Conservation (phyloP, 2,797 vertebrate species). For the Anas bahamensis region DNA sequence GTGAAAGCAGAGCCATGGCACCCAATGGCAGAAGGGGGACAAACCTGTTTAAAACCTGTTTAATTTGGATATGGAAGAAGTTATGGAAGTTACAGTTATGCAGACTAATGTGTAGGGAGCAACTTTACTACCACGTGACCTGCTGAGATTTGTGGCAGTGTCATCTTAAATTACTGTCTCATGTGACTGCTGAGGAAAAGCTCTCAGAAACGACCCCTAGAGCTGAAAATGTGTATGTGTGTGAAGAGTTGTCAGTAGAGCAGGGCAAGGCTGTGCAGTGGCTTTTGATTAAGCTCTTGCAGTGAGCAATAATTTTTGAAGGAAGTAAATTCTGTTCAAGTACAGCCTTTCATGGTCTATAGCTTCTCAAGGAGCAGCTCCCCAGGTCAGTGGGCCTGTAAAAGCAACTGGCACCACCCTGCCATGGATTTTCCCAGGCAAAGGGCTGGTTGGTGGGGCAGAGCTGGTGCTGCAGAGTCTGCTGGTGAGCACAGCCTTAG, state of each 20-base stretch:
- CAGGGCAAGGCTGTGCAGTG: neutral
- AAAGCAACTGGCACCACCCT: neutral
- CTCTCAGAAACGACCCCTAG: fast-evolving
- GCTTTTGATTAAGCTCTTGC: neutral
- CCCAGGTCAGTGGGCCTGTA: neutral
- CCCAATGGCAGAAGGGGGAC: neutral
- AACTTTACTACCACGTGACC: neutral
- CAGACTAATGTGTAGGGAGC: neutral
- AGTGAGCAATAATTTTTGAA: neutral
- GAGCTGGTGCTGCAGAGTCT: neutral
- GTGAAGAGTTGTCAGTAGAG: neutral
- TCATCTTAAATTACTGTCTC: neutral
- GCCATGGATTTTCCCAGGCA: neutral
- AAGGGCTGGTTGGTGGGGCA: neutral
- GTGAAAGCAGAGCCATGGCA: neutral
- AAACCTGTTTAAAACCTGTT: neutral
- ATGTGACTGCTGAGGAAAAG: neutral
- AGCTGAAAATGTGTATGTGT: fast-evolving
- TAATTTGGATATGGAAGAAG: neutral
- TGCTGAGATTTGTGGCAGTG: neutral
- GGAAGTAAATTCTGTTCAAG: neutral
- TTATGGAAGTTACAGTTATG: too few relatives aligned
- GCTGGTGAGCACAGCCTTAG: neutral
- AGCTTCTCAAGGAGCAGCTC: neutral
- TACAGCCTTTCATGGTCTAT: neutral